Conservation (phyloP, 2,797 vertebrate species). For the Podarcis lilfordi region DNA sequence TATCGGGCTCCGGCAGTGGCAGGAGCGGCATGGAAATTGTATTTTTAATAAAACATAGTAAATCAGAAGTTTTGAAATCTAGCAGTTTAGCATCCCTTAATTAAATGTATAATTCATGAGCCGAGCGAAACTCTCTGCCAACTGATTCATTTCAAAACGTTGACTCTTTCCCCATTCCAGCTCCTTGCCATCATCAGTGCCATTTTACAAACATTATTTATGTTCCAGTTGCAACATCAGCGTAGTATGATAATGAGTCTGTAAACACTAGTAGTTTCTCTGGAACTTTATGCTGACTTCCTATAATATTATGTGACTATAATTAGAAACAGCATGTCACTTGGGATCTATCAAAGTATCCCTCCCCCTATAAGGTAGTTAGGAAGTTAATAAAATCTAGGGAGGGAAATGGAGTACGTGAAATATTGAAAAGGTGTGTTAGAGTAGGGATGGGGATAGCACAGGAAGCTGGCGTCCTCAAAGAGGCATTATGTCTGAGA, state of each 20-base stretch:
- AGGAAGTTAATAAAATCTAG: constrained; percentile 21
- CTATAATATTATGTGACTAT: constrained; percentile 58
- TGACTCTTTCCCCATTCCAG: constrained; percentile 34
- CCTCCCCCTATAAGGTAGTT: background rate
- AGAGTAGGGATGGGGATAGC: no score
- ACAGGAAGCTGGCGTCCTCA: background rate
- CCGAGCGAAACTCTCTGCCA: constrained; percentile 61
- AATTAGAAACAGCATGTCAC: constrained; percentile 66
- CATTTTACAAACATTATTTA: constrained; percentile 75
- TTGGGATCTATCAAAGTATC: constrained; percentile 55
- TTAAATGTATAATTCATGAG: constrained; percentile 82
- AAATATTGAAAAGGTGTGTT: background rate
- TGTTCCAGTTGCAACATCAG: constrained; percentile 40
- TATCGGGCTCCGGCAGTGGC: constrained; percentile 6
- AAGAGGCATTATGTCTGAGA: background rate
- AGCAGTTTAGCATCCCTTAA: constrained; percentile 76
- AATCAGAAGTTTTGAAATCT: constrained; percentile 70
- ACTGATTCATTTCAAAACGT: constrained; percentile 72
- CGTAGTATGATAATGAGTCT: constrained; percentile 56
- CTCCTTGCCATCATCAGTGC: constrained; percentile 54
- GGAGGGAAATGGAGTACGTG: background rate
- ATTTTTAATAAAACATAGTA: constrained; percentile 60
- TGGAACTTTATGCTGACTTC: constrained; percentile 59
- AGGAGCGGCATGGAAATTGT: constrained; percentile 46
- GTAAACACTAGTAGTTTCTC: constrained; percentile 63